These are phyloP conservation scores for Melanaphis sacchari DNA, from an alignment of 1,140 invertebrate species.

Conservation along the genomic window DNA sequence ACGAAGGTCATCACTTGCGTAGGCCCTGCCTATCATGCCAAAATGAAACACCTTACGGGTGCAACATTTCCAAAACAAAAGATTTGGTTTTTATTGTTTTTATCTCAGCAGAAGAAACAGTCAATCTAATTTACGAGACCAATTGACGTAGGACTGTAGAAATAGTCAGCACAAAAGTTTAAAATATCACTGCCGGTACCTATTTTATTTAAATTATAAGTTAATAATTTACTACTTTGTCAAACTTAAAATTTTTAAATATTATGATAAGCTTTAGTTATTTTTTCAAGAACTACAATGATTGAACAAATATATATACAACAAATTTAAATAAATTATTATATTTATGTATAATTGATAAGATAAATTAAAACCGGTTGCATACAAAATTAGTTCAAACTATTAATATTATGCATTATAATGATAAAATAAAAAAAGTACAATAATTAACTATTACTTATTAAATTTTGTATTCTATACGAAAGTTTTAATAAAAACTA, in stretches of 20 bases:
- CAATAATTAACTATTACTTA: not conserved
- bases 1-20: slow-evolving; percentile 40
- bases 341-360: not conserved
- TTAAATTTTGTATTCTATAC: not conserved
- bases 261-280: not conserved
- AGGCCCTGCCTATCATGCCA: slow-evolving; percentile 8
- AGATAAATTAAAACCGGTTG: not conserved
- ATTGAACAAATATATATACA: not conserved
- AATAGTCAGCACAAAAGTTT: not conserved
- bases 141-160: not conserved
- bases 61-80: slow-evolving; percentile 26
- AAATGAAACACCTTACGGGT: slow-evolving; percentile 20
- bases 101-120: not conserved
- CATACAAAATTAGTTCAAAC: not conserved
- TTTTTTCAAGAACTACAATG: not conserved
- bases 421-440: not conserved
- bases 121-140: not conserved
- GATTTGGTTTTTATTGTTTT: slow-evolving; percentile 22
- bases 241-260: not conserved
- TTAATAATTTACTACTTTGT: not conserved
- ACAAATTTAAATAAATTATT: not conserved
- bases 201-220: not conserved
- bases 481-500: not conserved
- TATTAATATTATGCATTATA: not conserved
- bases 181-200: not conserved